Conservation (phyloP, 2,797 vertebrate species). For the Ceyx erithaca region DNA sequence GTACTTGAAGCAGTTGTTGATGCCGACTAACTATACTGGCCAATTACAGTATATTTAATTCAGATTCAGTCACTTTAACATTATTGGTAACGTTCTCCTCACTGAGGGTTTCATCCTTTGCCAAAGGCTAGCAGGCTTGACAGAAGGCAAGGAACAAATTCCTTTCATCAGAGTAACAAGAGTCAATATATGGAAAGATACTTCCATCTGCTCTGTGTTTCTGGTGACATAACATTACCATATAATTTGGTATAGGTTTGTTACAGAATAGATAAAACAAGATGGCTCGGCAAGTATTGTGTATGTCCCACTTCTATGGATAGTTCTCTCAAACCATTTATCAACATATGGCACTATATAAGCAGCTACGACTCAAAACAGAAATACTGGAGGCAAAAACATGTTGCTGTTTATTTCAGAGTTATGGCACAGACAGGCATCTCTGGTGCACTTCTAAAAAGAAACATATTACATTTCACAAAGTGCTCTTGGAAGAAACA, state of each 20-base stretch:
- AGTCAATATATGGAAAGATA: conserved; percentile 65
- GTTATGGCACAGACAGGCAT: not conserved
- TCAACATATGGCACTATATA: not conserved
- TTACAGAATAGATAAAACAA: conserved; percentile 31
- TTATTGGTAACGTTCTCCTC: conserved; percentile 30
- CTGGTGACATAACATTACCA: conserved; percentile 52
- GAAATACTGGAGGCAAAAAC: not conserved
- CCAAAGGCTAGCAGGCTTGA: conserved; percentile 55
- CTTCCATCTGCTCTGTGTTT: conserved; percentile 69
- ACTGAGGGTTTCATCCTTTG: conserved; percentile 16
- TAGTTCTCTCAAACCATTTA: not conserved
- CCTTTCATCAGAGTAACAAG: conserved; percentile 57
- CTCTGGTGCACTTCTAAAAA: not conserved
- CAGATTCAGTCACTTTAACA: conserved; percentile 35
- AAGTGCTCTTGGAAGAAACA: not conserved
- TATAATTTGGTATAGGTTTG: conserved; percentile 43
- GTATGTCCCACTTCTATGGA: not conserved
- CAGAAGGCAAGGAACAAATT: conserved; percentile 64
- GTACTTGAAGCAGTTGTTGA: not conserved
- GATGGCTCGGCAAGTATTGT: not conserved
- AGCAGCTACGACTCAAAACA: not conserved
- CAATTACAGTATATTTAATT: not conserved
- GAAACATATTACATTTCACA: not conserved
- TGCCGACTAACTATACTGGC: not conserved
- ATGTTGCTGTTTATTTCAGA: conserved; percentile 1